Conservation (phyloP, 2,888 invertebrate species). For the Acrobasis consociella region DNA sequence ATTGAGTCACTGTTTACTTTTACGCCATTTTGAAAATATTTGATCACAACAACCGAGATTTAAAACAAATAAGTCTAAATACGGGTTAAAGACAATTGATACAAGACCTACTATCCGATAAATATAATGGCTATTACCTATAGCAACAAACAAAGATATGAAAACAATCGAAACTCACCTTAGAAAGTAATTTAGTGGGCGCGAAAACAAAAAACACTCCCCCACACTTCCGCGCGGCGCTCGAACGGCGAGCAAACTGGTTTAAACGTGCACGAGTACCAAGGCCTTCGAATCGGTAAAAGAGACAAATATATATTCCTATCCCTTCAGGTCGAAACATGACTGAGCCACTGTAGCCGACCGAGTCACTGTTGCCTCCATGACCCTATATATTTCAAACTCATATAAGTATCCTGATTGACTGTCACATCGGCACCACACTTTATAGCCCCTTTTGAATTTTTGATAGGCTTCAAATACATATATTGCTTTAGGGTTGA, state of each 20-base stretch:
- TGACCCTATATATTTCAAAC: too few relatives aligned
- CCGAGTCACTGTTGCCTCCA: neutral
- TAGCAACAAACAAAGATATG: constrained; percentile 19
- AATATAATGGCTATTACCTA: constrained; percentile 10
- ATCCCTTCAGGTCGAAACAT: constrained; percentile 12
- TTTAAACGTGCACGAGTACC: constrained; percentile 10
- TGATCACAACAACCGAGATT: constrained; percentile 11
- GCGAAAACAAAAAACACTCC: too few relatives aligned
- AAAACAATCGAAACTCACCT: too few relatives aligned
- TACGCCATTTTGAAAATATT: too few relatives aligned
- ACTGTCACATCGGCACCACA: too few relatives aligned
- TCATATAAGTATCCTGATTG: too few relatives aligned
- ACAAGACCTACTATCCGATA: constrained; percentile 26
- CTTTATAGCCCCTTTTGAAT: too few relatives aligned
- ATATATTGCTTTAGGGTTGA: too few relatives aligned
- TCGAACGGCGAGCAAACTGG: neutral
- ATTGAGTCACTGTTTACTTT: too few relatives aligned
- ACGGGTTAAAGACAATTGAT: constrained; percentile 25
- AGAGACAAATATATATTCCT: constrained; percentile 11
- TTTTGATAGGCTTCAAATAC: too few relatives aligned
- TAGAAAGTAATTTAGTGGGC: too few relatives aligned
- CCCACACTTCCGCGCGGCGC: too few relatives aligned
- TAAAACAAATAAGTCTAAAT: constrained; percentile 20
- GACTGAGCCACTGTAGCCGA: constrained; percentile 17
- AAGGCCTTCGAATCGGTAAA: constrained; percentile 9